A percentile compares a stretch with the other conserved stretches of the same genome.
Evolutionary conservation across 2,797 vertebrate genomes (phyloP).

Genomic region (Toxotes lorentzi): DNA sequence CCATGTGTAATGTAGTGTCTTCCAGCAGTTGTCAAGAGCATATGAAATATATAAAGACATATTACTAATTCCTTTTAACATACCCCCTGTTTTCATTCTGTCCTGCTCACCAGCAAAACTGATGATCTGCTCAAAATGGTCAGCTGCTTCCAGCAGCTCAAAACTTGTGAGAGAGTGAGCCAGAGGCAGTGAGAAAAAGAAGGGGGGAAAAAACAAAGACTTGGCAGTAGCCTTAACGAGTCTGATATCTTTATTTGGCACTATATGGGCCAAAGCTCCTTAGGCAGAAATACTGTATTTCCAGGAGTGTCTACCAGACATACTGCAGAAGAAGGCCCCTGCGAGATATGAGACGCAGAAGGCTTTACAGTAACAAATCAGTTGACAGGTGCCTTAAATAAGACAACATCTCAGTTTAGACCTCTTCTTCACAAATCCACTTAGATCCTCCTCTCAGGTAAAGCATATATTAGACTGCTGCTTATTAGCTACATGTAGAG

Average conservation of each 20-base stretch:
- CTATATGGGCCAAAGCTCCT: conserved; percentile 68
- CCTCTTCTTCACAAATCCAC: conserved; percentile 77
- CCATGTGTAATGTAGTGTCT: neutral
- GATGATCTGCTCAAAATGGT: conserved; percentile 68
- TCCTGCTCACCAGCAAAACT: conserved; percentile 54
- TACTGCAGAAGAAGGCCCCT: conserved; percentile 58
- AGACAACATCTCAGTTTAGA: conserved; percentile 81
- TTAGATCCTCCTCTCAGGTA: conserved; percentile 81
- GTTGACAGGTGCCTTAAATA: conserved; percentile 81
- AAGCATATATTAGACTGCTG: conserved; percentile 78
- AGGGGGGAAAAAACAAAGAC: conserved; percentile 51
- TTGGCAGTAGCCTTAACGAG: conserved; percentile 70
- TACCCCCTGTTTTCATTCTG: conserved; percentile 44
- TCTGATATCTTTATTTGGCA: conserved; percentile 75
- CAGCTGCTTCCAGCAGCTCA: conserved; percentile 63
- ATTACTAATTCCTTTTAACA: neutral
- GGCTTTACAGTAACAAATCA: conserved; percentile 78
- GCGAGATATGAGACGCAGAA: conserved; percentile 58
- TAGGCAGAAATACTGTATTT: conserved; percentile 65
- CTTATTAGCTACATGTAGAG: conserved; percentile 83
- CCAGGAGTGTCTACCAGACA: conserved; percentile 51
- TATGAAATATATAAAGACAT: conserved; percentile 13
- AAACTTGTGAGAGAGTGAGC: conserved; percentile 60
- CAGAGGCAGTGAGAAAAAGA: conserved; percentile 50
- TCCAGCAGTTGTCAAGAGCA: conserved; percentile 5